Percentiles rank a stretch among this genome's conserved stretches.
phyloP scores from a whole-genome alignment of 2,113 vertebrate genomes.

The Alaudala cheleensis region DNA sequence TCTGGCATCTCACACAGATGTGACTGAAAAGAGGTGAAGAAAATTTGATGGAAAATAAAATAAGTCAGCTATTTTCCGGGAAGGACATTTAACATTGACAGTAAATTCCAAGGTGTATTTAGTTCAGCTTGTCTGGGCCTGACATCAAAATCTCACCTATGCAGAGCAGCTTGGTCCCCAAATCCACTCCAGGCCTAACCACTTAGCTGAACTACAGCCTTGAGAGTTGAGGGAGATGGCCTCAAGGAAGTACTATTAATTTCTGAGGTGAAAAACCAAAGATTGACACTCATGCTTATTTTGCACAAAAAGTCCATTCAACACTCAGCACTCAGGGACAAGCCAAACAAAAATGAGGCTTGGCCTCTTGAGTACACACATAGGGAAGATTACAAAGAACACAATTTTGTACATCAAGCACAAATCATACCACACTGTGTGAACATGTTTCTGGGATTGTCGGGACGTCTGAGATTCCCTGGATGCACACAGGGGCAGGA shows the following conservation, averaged over 20 bases:
- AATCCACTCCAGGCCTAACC: not conserved
- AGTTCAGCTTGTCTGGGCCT: constrained; percentile 17
- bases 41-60: not conserved
- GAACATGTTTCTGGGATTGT: not conserved
- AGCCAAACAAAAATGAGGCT: constrained; percentile 27
- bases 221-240: constrained; percentile 50
- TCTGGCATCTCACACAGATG: not conserved
- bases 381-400: not conserved
- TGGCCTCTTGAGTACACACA: not conserved
- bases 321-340: not conserved
- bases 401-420: not conserved
- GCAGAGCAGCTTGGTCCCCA: not conserved
- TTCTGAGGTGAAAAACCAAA: constrained; percentile 38
- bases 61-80: constrained; percentile 8
- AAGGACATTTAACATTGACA: constrained; percentile 2
- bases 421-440: not conserved
- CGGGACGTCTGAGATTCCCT: not conserved
- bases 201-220: not conserved
- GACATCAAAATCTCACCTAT: not conserved
- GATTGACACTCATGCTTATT: constrained; percentile 53
- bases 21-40: constrained; percentile 25
- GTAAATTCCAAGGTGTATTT: not conserved
- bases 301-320: constrained; percentile 30
- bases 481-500: not conserved
- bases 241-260: constrained; percentile 57